A percentile compares a stretch with the other conserved stretches of the same genome.
Conservation (phyloP, 23 tunicate species). For the Styela plicata region DNA sequence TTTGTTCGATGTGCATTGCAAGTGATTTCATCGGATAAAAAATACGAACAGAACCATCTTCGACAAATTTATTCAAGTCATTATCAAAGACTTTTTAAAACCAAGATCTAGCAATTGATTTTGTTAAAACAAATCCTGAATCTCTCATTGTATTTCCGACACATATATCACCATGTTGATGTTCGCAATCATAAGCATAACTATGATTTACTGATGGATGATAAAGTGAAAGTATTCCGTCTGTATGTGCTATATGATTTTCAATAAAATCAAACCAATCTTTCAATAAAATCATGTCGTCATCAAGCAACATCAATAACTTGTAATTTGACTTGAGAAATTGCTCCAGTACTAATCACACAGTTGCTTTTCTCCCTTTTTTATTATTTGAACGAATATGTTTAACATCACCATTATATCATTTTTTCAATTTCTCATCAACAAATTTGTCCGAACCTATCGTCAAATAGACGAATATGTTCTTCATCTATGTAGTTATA, state of each 20-base stretch:
- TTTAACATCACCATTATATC: background rate
- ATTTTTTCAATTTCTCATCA: background rate
- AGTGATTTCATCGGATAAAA: background rate
- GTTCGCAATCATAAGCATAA: background rate
- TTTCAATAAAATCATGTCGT: background rate
- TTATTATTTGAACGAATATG: background rate
- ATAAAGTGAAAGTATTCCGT: slow-evolving; percentile 5
- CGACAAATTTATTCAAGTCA: background rate
- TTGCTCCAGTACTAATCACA: background rate
- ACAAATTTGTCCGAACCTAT: background rate
- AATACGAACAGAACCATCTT: background rate
- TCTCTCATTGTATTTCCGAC: background rate
- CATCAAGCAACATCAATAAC: background rate
- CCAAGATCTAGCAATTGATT: background rate
- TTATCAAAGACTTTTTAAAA: background rate
- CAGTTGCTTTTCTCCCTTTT: background rate
- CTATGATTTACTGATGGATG: background rate
- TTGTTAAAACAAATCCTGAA: background rate
- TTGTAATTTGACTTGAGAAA: background rate
- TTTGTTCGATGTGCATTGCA: background rate
- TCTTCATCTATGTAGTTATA: background rate
- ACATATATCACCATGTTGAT: background rate
- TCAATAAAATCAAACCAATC: background rate
- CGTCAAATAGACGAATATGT: background rate
- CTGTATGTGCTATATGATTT: background rate